A percentile compares a stretch with the other conserved stretches of the same genome.
These are phyloP conservation scores for Gymnocheta viridis DNA, from an alignment of 2,888 invertebrate species.

Conservation along the genomic window DNA sequence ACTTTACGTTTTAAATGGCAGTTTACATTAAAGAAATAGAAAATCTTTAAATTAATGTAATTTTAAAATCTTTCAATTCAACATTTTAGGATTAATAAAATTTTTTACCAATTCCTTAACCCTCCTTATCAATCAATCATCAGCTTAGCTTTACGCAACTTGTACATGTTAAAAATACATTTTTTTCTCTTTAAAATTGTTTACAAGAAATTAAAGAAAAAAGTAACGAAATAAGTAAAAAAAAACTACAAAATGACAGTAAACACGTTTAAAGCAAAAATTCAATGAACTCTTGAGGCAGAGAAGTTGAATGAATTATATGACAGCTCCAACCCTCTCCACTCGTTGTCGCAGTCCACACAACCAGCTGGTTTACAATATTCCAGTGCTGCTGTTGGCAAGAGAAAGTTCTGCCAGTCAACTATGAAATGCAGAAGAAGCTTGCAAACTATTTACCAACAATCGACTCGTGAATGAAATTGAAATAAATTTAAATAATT, in stretches of 20 bases:
- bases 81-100: background rate
- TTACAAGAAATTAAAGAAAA: conserved; percentile 53
- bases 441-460: conserved; percentile 45
- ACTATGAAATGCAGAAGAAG: conserved; percentile 56
- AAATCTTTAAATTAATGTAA: too few species aligned
- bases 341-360: background rate
- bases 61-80: background rate
- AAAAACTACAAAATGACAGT: conserved; percentile 25
- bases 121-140: background rate
- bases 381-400: conserved; percentile 54
- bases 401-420: conserved; percentile 68
- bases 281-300: conserved; percentile 66
- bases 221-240: conserved; percentile 24
- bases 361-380: conserved; percentile 18
- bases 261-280: conserved; percentile 66
- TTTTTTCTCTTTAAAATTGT: conserved; percentile 52
- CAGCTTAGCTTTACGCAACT: conserved; percentile 52
- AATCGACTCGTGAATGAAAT: background rate
- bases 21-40: too few species aligned
- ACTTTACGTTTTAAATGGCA: too few species aligned
- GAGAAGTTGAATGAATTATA: conserved; percentile 49
- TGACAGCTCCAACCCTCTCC: background rate
- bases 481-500: background rate
- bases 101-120: background rate
- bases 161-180: conserved; percentile 29